Base-by-base conservation (phyloP, 1,140 invertebrate genomes). In the Achatina immaculata region DNA sequence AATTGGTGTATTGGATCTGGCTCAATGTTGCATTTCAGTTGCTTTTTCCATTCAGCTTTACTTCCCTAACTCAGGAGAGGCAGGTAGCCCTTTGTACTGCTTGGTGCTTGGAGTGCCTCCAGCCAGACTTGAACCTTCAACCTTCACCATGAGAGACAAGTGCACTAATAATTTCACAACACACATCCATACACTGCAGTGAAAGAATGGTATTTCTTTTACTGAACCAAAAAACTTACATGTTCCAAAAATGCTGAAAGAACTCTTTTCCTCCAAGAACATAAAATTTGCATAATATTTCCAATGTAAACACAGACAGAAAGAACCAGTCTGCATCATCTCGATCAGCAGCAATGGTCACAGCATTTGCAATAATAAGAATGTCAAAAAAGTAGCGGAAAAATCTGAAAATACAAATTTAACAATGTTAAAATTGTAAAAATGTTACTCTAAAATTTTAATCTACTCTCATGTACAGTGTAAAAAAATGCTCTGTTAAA, bases 371-470 rank as follows among this genome's bases (percentile, higher is more conserved):
- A 42, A 93, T 85, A 75, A 93, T 93, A 80, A 93, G 83, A 36
- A 91, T 77, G 82, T 93, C 93, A 90, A 93, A 93, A 48, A 90
- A 89, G 58, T 90, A 91, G 31, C 92, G 89, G 82, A 93, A 93
- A 80, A 85, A 89, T 81, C 91, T 92, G 84, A 45, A 88, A 86
- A 65, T 81, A 79, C n/a, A n/a, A n/a, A n/a, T n/a, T n/a, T n/a
- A n/a, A n/a, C n/a, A n/a, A n/a, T n/a, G n/a, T 34, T 28, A 72
- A 16, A 40, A 36, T 38, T 38, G 69, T 36, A 43, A n/a, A 14
- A 21, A 14, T 14, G 14, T 68, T 68, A 68, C 31, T 68, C 34
- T 68, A n/a, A 14, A 16, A 16, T 68, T n/a, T 68, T 34, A n/a
- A n/a, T n/a, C n/a, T n/a, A n/a, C n/a, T n/a, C n/a, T n/a, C n/a